A percentile compares a stretch with the other conserved stretches of the same genome.
phyloP scores from a whole-genome alignment of 2,888 invertebrate species.

The Drosophila algonquin region DNA sequence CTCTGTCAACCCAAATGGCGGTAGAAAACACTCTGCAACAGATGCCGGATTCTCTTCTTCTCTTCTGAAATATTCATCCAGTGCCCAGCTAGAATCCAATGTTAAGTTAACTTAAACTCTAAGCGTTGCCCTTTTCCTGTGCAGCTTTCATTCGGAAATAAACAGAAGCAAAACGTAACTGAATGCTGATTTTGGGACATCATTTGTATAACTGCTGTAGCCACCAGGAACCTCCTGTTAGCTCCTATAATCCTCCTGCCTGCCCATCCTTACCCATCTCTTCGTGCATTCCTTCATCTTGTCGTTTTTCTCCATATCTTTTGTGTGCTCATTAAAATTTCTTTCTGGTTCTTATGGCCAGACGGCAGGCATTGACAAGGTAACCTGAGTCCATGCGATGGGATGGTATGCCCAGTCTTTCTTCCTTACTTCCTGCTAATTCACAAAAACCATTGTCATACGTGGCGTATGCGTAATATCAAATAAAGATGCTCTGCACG shows the following conservation, averaged over 20 bases:
- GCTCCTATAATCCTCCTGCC: neutral
- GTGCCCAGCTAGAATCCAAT: too few relatives aligned
- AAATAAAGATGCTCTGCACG: constrained; percentile 18
- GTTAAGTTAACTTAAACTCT: too few relatives aligned
- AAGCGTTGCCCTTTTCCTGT: too few relatives aligned
- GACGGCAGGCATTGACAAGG: constrained; percentile 11
- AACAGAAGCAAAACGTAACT: neutral
- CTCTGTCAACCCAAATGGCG: too few relatives aligned
- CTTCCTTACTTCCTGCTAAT: neutral
- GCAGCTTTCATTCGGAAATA: neutral
- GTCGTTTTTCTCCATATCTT: neutral
- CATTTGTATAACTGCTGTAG: too few relatives aligned
- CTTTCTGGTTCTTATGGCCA: constrained; percentile 8
- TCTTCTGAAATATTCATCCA: too few relatives aligned
- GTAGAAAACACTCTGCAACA: too few relatives aligned
- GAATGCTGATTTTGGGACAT: neutral
- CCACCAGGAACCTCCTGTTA: too few relatives aligned
- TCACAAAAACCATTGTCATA: constrained; percentile 9
- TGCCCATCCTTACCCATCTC: neutral
- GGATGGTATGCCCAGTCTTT: neutral
- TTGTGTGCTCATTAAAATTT: constrained; percentile 29
- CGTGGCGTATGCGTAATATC: constrained; percentile 29
- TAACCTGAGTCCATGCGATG: constrained; percentile 4
- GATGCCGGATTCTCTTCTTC: too few relatives aligned
- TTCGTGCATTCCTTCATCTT: neutral